Evolutionary conservation across 2,113 vertebrate genomes (phyloP).

Genomic region (Sceloporus tristichus): DNA sequence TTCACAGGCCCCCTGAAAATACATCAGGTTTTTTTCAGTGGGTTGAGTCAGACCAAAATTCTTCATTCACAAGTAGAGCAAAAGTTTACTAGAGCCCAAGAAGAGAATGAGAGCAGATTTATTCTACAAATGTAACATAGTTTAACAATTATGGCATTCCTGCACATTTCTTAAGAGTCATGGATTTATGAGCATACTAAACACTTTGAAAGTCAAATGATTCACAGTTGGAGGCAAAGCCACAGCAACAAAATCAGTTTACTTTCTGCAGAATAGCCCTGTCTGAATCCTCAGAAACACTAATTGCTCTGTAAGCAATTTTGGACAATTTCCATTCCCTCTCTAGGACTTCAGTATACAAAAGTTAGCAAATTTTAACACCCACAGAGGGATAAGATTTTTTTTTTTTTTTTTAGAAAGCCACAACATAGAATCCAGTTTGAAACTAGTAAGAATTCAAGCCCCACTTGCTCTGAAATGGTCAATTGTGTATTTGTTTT

Average conservation of each 20-base stretch:
- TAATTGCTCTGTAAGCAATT: too few species aligned
- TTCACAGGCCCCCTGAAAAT: too few species aligned
- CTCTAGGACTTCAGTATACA: too few species aligned
- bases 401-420: background rate
- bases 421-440: background rate
- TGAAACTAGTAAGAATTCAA: too few species aligned
- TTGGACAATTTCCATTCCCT: too few species aligned
- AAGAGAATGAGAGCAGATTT: background rate
- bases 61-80: background rate
- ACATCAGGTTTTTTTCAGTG: background rate
- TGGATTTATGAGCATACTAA: background rate
- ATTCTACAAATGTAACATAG: background rate
- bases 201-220: background rate
- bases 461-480: too few species aligned
- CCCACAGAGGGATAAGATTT: too few species aligned
- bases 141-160: background rate
- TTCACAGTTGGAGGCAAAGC: background rate
- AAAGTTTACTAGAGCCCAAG: background rate
- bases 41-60: background rate
- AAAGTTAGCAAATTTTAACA: too few species aligned
- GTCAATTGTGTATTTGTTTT: too few species aligned
- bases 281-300: too few species aligned
- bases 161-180: background rate
- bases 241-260: background rate
- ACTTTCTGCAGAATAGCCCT: too few species aligned